Evolutionary conservation across 2,797 vertebrate genomes (phyloP), one percentile per base, ranked within the genome.

Genomic region (Florisuga fusca): DNA sequence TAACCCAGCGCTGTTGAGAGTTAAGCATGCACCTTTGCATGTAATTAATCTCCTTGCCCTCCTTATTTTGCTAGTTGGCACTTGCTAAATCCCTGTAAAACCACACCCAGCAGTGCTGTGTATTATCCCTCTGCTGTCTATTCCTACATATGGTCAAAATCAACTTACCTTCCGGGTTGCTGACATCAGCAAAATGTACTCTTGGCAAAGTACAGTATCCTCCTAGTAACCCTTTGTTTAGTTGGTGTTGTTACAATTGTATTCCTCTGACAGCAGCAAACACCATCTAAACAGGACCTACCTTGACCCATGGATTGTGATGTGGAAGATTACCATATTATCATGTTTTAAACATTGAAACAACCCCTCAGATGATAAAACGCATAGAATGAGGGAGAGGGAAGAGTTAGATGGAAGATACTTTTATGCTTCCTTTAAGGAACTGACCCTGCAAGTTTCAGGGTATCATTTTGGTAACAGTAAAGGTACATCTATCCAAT

Each of bases 61-160:
- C 96, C 96, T 97, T 97, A 97, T 97, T 97, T 97, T 97, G 97
- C 98, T 97, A 98, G 97, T 97, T 96, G 96, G 96, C 95, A 97
- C 97, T 98, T 98, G 98, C 98, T 98, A 97, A 96, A 96, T 97
- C 97, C 96, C 95, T 93, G 95, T 90, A 97, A 96, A 97, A 97
- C 97, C 96, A 97, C 98, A 97, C 98, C 98, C 97, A 96, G 91
- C 94, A 96, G 94, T 95, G 96, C 93, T 97, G 94, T 95, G 97
- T 96, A 94, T 95, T 97, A 96, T 97, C 97, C 96, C 96, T 97
- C 85, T 94, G 90, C 96, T 97, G 95, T 96, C 96, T 97, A 93
- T 97, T 97, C 89, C 98, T 98, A 98, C 97, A 97, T 98, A 98
- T 98, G 98, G 98, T 98, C 97, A 98, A 97, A 98, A 97, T 96